A percentile compares a stretch with the other conserved stretches of the same genome.
phyloP scores from a whole-genome alignment of 2,888 invertebrate species.

The Eumacrocentrus americanus region DNA sequence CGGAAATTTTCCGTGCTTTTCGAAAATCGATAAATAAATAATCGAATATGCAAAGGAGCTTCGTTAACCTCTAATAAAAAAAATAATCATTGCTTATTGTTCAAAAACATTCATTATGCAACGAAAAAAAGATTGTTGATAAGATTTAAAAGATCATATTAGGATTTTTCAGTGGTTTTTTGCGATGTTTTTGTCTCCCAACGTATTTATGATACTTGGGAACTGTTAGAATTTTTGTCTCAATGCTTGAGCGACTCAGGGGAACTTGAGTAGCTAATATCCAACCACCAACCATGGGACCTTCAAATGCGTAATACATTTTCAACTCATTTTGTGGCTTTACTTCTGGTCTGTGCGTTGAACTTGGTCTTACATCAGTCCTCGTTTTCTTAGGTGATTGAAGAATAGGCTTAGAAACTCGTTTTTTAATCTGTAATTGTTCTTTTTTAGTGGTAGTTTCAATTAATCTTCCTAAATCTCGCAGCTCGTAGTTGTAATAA shows the following conservation, averaged over 20 bases:
- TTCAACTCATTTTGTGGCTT: constrained; percentile 7
- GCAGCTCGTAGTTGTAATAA: no score
- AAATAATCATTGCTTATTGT: no score
- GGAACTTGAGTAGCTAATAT: constrained; percentile 11
- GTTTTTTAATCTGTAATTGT: no score
- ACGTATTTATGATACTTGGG: background rate
- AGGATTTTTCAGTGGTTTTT: background rate
- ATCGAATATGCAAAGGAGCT: no score
- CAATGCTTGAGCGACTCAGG: background rate
- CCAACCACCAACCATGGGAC: constrained; percentile 32
- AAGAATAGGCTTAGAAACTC: background rate
- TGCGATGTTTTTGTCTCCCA: background rate
- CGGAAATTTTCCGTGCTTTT: no score
- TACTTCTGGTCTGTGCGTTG: background rate
- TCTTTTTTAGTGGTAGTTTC: no score
- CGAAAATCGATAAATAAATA: no score
- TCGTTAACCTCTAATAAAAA: no score
- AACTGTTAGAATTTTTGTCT: background rate
- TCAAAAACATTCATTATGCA: no score
- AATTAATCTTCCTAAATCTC: no score
- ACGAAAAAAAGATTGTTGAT: no score
- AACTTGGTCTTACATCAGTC: background rate
- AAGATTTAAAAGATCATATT: no score
- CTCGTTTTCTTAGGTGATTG: background rate
- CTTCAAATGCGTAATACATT: constrained; percentile 34